Evolutionary conservation across 2,113 vertebrate species (phyloP).

Genomic region (Brachyhypopomus occidentalis): DNA sequence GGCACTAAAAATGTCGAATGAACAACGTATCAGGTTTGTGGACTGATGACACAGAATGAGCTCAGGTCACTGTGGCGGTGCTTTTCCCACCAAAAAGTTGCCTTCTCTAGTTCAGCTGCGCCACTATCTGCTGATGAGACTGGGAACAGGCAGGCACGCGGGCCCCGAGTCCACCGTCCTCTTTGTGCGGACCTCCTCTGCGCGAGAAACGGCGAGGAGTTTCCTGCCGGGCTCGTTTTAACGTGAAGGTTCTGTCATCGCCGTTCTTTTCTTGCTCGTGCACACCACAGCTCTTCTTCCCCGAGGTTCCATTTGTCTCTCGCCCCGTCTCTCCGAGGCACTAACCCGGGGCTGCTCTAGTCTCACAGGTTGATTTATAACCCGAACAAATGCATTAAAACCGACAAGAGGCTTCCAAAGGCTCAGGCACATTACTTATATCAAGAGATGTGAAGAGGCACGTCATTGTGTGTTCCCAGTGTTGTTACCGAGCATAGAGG

Average conservation of each 20-base stretch:
- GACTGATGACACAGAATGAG: no score
- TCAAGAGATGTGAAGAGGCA: neutral
- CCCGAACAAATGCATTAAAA: neutral
- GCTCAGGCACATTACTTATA: neutral
- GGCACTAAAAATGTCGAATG: no score
- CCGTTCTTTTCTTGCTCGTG: neutral
- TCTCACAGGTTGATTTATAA: conserved; percentile 6
- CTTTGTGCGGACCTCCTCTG: neutral
- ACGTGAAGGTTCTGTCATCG: conserved; percentile 7
- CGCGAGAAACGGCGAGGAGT: neutral
- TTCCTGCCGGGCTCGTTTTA: conserved; percentile 23
- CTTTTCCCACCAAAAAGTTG: neutral
- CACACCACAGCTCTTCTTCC: neutral
- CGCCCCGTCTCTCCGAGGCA: neutral
- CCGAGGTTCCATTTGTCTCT: conserved; percentile 7
- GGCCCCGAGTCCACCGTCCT: no score
- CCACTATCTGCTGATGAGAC: neutral
- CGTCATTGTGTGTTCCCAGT: no score
- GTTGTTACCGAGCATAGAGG: no score
- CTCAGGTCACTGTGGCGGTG: no score
- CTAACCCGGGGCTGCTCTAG: conserved; percentile 2
- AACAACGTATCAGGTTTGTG: no score
- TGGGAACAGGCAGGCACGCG: neutral
- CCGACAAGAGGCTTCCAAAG: neutral
- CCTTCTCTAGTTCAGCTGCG: neutral